Evolutionary conservation across 2,113 vertebrate species (phyloP).

Genomic region (Lanius ludovicianus): DNA sequence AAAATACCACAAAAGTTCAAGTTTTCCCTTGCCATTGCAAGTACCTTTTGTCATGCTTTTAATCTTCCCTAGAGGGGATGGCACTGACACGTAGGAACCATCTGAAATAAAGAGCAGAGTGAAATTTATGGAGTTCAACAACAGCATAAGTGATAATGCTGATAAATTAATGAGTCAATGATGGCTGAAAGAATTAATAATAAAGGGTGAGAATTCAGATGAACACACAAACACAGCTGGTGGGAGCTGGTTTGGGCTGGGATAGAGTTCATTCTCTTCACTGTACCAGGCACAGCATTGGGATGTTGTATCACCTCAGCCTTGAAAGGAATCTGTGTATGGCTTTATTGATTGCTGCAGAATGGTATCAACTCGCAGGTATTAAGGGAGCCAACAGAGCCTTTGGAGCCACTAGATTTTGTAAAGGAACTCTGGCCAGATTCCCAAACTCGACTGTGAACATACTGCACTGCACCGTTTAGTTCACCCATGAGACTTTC

Average conservation of each 20-base stretch:
- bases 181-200: not conserved
- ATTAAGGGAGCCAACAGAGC: accelerated
- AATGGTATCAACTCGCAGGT: accelerated
- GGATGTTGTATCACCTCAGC: not conserved
- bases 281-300: not conserved
- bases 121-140: not conserved
- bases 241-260: not conserved
- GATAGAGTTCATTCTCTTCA: accelerated
- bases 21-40: not conserved
- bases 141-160: not conserved
- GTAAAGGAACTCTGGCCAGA: not conserved
- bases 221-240: not conserved
- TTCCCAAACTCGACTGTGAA: not conserved
- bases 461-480: too few relatives aligned
- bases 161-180: not conserved
- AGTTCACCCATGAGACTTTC: not conserved
- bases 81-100: slow-evolving; percentile 92
- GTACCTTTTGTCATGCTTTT: slow-evolving; percentile 99
- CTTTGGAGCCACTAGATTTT: not conserved
- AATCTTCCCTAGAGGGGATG: slow-evolving; percentile 93
- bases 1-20: not conserved
- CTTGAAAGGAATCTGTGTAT: accelerated
- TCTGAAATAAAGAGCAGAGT: slow-evolving; percentile 78
- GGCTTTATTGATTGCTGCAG: not conserved
- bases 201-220: not conserved